phyloP scores from a whole-genome alignment of 2,113 vertebrate species.

The Charina bottae region DNA sequence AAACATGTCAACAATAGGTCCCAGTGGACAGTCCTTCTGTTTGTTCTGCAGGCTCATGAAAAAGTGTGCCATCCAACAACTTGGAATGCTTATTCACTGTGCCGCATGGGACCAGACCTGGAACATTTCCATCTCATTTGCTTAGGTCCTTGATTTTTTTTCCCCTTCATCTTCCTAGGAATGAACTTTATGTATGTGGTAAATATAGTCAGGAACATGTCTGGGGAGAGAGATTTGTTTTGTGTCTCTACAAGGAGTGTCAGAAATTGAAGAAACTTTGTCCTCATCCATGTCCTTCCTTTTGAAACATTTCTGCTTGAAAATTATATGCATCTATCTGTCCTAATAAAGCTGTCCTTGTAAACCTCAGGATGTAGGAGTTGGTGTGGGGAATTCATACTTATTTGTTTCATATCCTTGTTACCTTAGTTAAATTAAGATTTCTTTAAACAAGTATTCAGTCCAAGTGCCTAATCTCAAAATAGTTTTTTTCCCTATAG shows the following conservation, averaged over 20 bases:
- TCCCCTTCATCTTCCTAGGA: background rate
- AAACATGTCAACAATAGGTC: slow-evolving; percentile 72
- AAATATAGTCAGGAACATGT: slow-evolving; percentile 65
- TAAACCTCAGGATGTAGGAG: background rate
- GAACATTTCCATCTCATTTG: slow-evolving; percentile 48
- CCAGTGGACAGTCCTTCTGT: slow-evolving; percentile 62
- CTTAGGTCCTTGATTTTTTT: slow-evolving; percentile 33
- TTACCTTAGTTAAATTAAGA: background rate
- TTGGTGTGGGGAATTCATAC: background rate
- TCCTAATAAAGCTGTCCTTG: background rate
- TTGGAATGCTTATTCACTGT: slow-evolving; percentile 57
- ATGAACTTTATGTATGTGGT: slow-evolving; percentile 56
- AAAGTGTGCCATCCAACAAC: slow-evolving; percentile 58
- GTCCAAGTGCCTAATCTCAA: background rate
- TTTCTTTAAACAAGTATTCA: background rate
- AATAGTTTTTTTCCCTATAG: background rate
- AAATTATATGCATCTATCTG: background rate
- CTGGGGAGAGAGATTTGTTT: slow-evolving; percentile 21
- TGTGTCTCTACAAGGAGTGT: background rate
- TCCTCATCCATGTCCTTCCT: slow-evolving; percentile 35
- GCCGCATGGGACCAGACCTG: slow-evolving; percentile 56
- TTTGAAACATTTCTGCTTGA: background rate
- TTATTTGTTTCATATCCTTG: background rate
- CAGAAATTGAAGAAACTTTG: slow-evolving; percentile 44
- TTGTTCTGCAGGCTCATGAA: slow-evolving; percentile 63